Evolutionary conservation across 2,113 vertebrate species (phyloP).

Genomic region (Podarcis muralis): DNA sequence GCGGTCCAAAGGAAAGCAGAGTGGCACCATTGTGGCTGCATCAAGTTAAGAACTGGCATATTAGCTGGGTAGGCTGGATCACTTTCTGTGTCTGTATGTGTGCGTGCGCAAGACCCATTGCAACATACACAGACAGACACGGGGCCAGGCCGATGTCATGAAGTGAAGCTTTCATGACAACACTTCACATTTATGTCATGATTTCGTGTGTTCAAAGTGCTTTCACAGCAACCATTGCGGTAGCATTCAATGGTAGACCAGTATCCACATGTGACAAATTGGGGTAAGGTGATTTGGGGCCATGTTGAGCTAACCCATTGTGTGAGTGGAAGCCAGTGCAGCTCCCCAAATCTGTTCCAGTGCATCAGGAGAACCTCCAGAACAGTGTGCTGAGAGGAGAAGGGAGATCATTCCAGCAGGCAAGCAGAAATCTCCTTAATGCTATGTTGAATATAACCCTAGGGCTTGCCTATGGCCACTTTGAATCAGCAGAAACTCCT

Average conservation of each 20-base stretch:
- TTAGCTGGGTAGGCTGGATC: background rate
- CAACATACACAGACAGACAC: background rate
- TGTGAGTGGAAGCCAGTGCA: too few relatives aligned
- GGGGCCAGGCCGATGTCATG: too few relatives aligned
- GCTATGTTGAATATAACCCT: too few relatives aligned
- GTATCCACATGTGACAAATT: background rate
- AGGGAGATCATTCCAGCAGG: too few relatives aligned
- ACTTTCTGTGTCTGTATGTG: too few relatives aligned
- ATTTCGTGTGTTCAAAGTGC: too few relatives aligned
- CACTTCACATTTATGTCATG: background rate
- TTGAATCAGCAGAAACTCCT: background rate
- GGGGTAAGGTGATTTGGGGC: background rate
- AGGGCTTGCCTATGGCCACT: background rate
- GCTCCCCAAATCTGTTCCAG: too few relatives aligned
- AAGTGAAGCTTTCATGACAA: background rate
- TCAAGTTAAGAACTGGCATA: background rate
- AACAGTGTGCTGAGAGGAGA: too few relatives aligned
- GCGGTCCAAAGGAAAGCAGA: background rate
- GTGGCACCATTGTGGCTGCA: background rate
- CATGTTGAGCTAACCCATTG: too few relatives aligned
- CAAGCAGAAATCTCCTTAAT: too few relatives aligned
- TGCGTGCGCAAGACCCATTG: too few relatives aligned
- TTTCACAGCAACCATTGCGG: background rate
- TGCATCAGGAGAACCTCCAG: too few relatives aligned
- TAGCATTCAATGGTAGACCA: background rate